A percentile compares a stretch with the other conserved stretches of the same genome.
Conservation (phyloP, 2,797 vertebrate species). For the Malacoctenus gilli region DNA sequence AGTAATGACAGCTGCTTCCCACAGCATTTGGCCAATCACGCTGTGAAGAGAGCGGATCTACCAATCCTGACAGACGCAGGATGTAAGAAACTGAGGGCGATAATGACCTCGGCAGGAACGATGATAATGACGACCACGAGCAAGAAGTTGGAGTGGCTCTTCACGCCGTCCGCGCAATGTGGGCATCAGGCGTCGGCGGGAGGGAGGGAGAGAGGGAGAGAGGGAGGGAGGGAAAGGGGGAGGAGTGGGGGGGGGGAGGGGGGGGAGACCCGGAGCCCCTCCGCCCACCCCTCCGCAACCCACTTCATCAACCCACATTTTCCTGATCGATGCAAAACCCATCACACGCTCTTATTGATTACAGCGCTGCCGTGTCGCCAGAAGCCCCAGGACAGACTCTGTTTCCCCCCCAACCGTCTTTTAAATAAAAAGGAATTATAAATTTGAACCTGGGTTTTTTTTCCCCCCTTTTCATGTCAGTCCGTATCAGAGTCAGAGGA, state of each 20-base stretch:
- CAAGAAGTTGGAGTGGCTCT: slow-evolving; percentile 51
- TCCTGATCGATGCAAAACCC: slow-evolving; percentile 80
- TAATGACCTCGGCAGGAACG: slow-evolving; percentile 45
- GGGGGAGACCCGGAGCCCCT: slow-evolving; percentile 47
- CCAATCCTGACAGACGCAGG: slow-evolving; percentile 17
- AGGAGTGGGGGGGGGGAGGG: too few species aligned
- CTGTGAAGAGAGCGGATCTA: slow-evolving; percentile 11
- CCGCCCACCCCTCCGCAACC: slow-evolving; percentile 39
- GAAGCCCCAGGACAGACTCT: slow-evolving; percentile 73
- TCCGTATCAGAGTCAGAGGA: slow-evolving; percentile 72
- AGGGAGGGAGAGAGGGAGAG: too few species aligned
- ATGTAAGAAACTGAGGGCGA: slow-evolving; percentile 45
- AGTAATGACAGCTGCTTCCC: slow-evolving; percentile 64
- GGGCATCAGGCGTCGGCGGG: too few species aligned
- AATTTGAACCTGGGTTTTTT: slow-evolving; percentile 64
- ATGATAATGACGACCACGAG: slow-evolving; percentile 47
- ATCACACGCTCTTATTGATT: slow-evolving; percentile 79
- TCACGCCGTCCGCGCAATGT: slow-evolving; percentile 47
- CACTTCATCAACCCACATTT: slow-evolving; percentile 81
- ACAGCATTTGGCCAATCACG: slow-evolving; percentile 40
- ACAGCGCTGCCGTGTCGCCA: slow-evolving; percentile 72
- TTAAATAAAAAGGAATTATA: slow-evolving; percentile 70
- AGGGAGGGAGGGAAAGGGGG: too few species aligned
- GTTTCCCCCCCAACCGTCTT: slow-evolving; percentile 64
- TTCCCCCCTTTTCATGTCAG: slow-evolving; percentile 79